Evolutionary conservation across 92 coral and sea anemone genomes (phyloP).

Genomic region (Siderastrea radians): DNA sequence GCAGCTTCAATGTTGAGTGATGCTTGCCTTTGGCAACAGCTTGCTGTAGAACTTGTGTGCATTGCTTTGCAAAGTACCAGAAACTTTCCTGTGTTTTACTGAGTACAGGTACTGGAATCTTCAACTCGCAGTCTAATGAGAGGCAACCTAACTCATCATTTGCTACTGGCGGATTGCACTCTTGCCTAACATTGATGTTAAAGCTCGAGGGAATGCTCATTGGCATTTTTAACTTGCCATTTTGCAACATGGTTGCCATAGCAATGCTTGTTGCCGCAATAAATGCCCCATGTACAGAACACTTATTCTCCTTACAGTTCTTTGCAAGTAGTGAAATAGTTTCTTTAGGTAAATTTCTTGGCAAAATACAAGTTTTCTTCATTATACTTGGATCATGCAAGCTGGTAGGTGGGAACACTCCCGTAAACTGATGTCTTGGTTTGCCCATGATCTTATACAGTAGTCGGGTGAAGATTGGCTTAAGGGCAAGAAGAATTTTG

Average conservation of each 20-base stretch:
- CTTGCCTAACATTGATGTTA: conserved; percentile 63
- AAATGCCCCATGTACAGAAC: conserved; percentile 80
- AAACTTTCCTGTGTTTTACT: conserved; percentile 41
- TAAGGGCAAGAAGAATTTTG: conserved; percentile 17
- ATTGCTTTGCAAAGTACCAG: conserved; percentile 77
- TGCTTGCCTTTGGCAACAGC: conserved; percentile 68
- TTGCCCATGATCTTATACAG: conserved; percentile 34
- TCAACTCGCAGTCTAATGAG: conserved; percentile 56
- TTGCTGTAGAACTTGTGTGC: conserved; percentile 52
- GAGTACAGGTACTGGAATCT: conserved; percentile 53
- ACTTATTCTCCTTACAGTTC: conserved; percentile 70
- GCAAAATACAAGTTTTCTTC: conserved; percentile 81
- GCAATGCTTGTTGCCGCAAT: conserved; percentile 80
- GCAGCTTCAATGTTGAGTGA: conserved; percentile 50
- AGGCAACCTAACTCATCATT: conserved; percentile 67
- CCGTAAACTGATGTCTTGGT: conserved; percentile 72
- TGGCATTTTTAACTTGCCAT: conserved; percentile 51
- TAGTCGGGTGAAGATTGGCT: conserved; percentile 31
- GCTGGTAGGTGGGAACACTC: conserved; percentile 74
- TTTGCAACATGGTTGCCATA: conserved; percentile 78
- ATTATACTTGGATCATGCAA: conserved; percentile 46
- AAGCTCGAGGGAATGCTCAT: conserved; percentile 68
- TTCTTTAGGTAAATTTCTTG: conserved; percentile 57
- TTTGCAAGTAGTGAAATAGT: conserved; percentile 39
- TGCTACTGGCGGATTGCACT: conserved; percentile 67